Base-by-base conservation (phyloP, 2,888 invertebrate genomes). In the Strigamia crassipes region DNA sequence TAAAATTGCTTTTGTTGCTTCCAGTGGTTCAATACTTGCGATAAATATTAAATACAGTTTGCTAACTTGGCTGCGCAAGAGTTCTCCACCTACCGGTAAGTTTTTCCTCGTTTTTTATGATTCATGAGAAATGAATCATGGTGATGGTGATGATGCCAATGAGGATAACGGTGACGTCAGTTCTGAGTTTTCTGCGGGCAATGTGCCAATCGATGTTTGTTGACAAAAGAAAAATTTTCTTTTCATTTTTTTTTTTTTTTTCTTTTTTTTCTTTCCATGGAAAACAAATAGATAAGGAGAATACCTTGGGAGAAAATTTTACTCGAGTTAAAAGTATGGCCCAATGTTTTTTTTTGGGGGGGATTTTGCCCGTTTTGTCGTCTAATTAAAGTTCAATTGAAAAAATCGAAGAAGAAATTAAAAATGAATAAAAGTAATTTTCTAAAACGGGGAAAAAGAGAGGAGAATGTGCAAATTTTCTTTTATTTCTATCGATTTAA, bases 271-370 rank as follows among this genome's bases (percentile, higher is more conserved):
- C 5, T 61, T 1, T 61, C 23, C 18, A 61, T 61, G 61, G 21
- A 61, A 61, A 61, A n/a, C n/a, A 61, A 61, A n/a, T 15, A 23
- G 61, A 61, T 61, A 61, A 61, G 61, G 18, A 61, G 61, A 21
- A 61, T n/a, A 61, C 21, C 21, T 61, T 61, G 18, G 0, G 51
- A 51, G 51, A 18, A 51, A 51, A 51, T 18, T 61, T 21, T 21
- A 13, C 46, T 27, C 46, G 13, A 15, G n/a, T 13, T 15, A 46
- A 46, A 42, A 15, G 13, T 46, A 15, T 46, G n/a, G 8, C 46
- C 5, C 46, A 46, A n/a, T 46, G 15, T 46, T 46, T 13, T 46
- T 46, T 46, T 46, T 46, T 46, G 46, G 27, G 1, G 27, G 27
- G 1, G 27, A 3, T 1, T 1, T 27, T n/a, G n/a, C n/a, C n/a